Conservation (phyloP, 2,113 vertebrate species). For the Hyperopisus bebe region DNA sequence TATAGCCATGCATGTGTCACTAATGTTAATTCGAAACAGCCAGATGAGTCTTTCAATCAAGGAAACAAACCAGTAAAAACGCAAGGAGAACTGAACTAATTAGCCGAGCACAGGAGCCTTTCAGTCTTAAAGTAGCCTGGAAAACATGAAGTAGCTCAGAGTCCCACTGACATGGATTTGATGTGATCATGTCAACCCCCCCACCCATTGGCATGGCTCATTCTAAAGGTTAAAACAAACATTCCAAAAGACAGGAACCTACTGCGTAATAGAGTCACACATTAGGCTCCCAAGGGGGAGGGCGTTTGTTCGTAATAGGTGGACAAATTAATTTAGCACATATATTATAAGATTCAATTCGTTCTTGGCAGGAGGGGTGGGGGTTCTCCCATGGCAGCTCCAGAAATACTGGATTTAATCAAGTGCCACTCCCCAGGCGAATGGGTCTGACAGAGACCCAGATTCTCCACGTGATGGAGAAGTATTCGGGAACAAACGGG, state of each 20-base stretch:
- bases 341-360: constrained; percentile 14
- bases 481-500: background rate
- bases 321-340: constrained; percentile 16
- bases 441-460: constrained; percentile 9
- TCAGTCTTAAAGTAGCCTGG: too few relatives aligned
- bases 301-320: background rate
- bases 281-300: background rate
- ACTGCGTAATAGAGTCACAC: background rate
- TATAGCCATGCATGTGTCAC: too few relatives aligned
- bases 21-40: too few relatives aligned
- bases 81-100: too few relatives aligned
- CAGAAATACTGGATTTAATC: constrained; percentile 31
- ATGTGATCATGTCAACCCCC: too few relatives aligned
- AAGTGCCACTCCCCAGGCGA: constrained; percentile 14
- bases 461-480: background rate
- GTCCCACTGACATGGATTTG: too few relatives aligned
- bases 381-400: constrained; percentile 16
- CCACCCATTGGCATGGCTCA: background rate
- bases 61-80: too few relatives aligned
- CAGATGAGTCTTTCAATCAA: too few relatives aligned
- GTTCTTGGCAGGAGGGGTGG: background rate
- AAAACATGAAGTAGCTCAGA: too few relatives aligned
- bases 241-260: background rate
- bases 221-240: background rate
- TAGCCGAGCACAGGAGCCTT: too few relatives aligned